Evolutionary conservation across 2,888 invertebrate species (phyloP), one percentile per base, ranked within the genome.

Genomic region (Latheticus oryzae): DNA sequence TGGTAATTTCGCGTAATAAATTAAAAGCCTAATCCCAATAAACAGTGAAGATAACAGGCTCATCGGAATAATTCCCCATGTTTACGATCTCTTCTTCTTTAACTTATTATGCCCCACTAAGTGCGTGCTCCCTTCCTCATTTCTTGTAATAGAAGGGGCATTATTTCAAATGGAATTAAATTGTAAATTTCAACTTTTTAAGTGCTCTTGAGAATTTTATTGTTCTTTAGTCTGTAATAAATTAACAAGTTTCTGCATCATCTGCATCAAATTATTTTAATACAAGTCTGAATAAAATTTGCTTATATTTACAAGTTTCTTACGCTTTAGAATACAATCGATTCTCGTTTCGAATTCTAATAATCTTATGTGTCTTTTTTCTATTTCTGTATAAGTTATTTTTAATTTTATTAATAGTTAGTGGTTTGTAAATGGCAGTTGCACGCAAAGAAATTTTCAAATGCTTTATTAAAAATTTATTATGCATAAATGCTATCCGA

Each of bases 141-240:
- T 26, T 24, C 43, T 19, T 47, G 24, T 45, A 53, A 40, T 45
- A 42, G 53, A n/a, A 45, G 61, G 64, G 65, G 66, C 69, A 63
- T 71, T 71, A 70, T 70, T 69, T 68, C 66, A 64, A 68, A 70
- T 65, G 65, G 72, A 70, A 72, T 73, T 72, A 72, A 72, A 72
- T 71, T 72, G 71, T 69, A 70, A 70, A 73, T 71, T 72, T 67
- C 61, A 69, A 72, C 65, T 72, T 70, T 71, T 72, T 71, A 70
- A 73, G 73, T 72, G 71, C 66, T 63, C 54, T 62, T 53, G 63
- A 65, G 67, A 63, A 65, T 69, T 70, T 71, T 69, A 70, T 70
- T 63, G 58, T 64, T 42, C 52, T 52, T 52, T 45, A 52, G 45
- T 33, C 24, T 32, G 23, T 26, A 15, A 43, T 55, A 55, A 55